A percentile compares a stretch with the other conserved stretches of the same genome.
Evolutionary conservation across 2,888 invertebrate species (phyloP).

Genomic region (Dione vanillae): DNA sequence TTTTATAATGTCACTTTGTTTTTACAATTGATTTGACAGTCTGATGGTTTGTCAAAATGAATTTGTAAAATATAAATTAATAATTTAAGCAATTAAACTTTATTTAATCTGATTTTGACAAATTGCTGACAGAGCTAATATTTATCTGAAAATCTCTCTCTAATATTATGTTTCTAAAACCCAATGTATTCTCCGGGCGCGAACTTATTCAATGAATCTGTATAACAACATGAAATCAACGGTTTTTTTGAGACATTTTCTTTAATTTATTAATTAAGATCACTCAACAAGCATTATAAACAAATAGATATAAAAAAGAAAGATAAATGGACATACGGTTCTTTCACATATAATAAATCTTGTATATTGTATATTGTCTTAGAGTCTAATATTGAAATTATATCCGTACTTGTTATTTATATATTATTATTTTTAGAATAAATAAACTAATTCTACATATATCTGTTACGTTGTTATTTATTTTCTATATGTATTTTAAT

Average conservation of each 20-base stretch:
- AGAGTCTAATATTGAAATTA: background rate
- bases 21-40: too few species aligned
- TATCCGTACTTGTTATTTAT: slow-evolving; percentile 2
- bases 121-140: too few species aligned
- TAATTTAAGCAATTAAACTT: too few species aligned
- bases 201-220: slow-evolving; percentile 12
- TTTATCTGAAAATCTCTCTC: too few species aligned
- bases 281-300: slow-evolving; percentile 89
- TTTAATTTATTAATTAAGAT: background rate
- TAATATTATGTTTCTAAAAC: background rate
- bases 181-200: background rate
- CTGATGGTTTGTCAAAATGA: too few species aligned
- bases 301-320: slow-evolving; percentile 82
- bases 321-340: background rate
- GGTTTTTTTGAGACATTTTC: background rate
- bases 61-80: too few species aligned
- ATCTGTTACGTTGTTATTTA: background rate
- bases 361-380: background rate
- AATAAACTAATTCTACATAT: slow-evolving; percentile 19
- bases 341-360: background rate
- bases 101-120: too few species aligned
- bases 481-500: background rate
- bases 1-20: too few species aligned
- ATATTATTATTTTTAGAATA: background rate
- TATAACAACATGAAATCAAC: slow-evolving; percentile 16